These are phyloP conservation scores for Spicauda simplicius DNA, from an alignment of 2,888 invertebrate genomes.

Conservation along the genomic window DNA sequence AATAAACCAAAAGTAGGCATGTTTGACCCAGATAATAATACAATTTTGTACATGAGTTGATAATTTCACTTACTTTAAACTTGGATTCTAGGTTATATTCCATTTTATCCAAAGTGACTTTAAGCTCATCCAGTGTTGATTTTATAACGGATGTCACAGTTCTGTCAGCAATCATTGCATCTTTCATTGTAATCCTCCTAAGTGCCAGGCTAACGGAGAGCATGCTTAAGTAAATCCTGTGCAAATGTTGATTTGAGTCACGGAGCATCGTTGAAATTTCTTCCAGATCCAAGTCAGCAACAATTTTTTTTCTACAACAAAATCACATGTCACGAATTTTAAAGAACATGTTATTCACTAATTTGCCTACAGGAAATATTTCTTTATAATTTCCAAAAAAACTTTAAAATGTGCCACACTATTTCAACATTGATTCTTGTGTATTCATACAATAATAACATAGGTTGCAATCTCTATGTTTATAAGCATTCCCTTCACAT, in stretches of 20 bases:
- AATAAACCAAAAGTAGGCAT: no score
- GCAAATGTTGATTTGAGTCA: conserved; percentile 72
- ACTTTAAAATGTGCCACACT: no score
- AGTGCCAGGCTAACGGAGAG: conserved; percentile 68
- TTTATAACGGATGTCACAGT: conserved; percentile 74
- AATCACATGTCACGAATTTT: no score
- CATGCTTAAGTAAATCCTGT: conserved; percentile 72
- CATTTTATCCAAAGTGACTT: conserved; percentile 69
- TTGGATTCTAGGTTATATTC: conserved; percentile 67
- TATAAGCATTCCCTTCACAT: no score
- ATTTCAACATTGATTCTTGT: no score
- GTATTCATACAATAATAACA: no score
- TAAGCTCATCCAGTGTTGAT: conserved; percentile 67
- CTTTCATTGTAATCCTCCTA: conserved; percentile 65
- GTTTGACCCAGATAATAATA: no score
- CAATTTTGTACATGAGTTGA: no score
- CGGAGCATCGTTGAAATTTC: conserved; percentile 71
- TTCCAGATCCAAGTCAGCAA: conserved; percentile 53
- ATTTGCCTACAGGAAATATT: no score
- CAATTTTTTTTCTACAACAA: conserved; percentile 14
- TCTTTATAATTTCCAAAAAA: no score
- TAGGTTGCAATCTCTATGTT: no score
- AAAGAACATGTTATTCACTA: no score
- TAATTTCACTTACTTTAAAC: conserved; percentile 61
- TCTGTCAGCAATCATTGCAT: conserved; percentile 68